Evolutionary conservation across 2,888 invertebrate genomes (phyloP).

Genomic region (Crepidodera aurea): DNA sequence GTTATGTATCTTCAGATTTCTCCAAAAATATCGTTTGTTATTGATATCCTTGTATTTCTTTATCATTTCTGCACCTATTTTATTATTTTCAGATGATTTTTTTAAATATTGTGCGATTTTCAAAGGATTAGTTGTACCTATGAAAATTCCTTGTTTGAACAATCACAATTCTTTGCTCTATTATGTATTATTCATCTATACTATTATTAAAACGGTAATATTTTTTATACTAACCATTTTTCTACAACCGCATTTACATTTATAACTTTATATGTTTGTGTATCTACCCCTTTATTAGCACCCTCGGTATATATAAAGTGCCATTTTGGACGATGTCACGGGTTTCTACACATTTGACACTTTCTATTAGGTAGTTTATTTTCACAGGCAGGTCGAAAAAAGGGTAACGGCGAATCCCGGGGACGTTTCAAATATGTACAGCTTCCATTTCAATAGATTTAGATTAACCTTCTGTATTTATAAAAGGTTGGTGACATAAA

Average conservation of each 20-base stretch:
- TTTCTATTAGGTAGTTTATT: conserved; percentile 27
- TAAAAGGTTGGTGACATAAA: background rate
- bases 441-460: conserved; percentile 13
- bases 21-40: no score
- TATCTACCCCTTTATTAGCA: conserved; percentile 39
- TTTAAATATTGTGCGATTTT: no score
- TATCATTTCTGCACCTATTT: no score
- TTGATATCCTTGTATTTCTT: no score
- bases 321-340: conserved; percentile 31
- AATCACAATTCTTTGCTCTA: no score
- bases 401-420: conserved; percentile 5
- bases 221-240: background rate
- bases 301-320: conserved; percentile 31
- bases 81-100: no score
- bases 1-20: no score
- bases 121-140: no score
- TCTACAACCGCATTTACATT: conserved; percentile 21
- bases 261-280: conserved; percentile 37
- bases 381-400: conserved; percentile 27
- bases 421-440: conserved; percentile 2
- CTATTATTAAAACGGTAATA: background rate
- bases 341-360: conserved; percentile 27
- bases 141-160: no score
- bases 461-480: background rate
- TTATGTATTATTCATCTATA: no score